A percentile compares a stretch with the other conserved stretches of the same genome.
These are phyloP conservation scores for Triplophysa siluroides DNA, from an alignment of 2,113 vertebrate genomes.

Conservation along the genomic window DNA sequence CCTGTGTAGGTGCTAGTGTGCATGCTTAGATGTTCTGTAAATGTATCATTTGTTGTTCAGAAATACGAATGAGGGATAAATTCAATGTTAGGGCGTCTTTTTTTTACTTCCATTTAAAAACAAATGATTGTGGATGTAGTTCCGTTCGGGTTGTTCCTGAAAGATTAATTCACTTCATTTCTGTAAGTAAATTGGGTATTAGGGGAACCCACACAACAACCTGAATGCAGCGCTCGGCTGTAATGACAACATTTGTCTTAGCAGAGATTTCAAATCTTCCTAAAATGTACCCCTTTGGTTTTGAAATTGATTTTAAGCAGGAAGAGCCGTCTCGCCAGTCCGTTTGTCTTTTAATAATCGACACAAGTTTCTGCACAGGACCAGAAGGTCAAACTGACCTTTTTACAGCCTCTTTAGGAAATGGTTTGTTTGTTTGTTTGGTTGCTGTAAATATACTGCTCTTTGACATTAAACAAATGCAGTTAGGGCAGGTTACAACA, in stretches of 20 bases:
- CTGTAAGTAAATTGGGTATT: slow-evolving; percentile 49
- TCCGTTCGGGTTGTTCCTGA: slow-evolving; percentile 12
- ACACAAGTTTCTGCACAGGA: background rate
- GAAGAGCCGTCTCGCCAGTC: background rate
- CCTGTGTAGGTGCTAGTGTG: background rate
- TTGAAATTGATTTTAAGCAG: background rate
- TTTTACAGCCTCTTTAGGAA: slow-evolving; percentile 17
- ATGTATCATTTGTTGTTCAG: background rate
- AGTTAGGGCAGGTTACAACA: background rate
- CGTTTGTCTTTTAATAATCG: slow-evolving; percentile 11
- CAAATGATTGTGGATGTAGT: slow-evolving; percentile 3
- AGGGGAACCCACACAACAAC: slow-evolving; percentile 50
- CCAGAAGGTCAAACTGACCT: slow-evolving; percentile 36
- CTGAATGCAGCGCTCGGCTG: slow-evolving; percentile 24
- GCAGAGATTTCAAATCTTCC: background rate
- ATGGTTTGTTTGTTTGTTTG: background rate
- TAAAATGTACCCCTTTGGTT: background rate
- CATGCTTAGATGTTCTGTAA: background rate
- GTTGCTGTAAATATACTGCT: background rate
- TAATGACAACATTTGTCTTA: slow-evolving; percentile 53
- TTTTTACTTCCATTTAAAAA: background rate
- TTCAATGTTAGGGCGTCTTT: background rate
- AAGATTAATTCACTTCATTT: slow-evolving; percentile 54
- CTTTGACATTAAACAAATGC: slow-evolving; percentile 36
- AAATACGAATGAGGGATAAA: background rate